Base-by-base conservation (phyloP, 2,888 invertebrate species). In the Teleogryllus oceanicus region DNA sequence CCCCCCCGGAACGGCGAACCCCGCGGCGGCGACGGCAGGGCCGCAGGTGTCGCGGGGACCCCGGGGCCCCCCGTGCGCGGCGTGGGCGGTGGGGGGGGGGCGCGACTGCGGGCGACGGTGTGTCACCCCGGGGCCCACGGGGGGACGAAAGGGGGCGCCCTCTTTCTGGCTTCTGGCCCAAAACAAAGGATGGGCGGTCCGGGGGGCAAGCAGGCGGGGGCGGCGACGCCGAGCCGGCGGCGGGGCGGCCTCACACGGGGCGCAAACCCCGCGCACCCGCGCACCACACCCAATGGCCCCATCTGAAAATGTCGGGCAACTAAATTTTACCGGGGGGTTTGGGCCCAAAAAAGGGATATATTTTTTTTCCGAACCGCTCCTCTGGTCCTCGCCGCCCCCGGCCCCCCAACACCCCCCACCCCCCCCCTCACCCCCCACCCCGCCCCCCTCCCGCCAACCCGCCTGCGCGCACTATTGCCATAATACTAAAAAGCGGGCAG, bases 331-430 rank as follows among this genome's bases (percentile, higher is more conserved):
- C 80, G 80, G 81, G 81, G 81, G 80, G 81, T 81, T 80, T 79
- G n/a, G n/a, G 80, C 82, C 80, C 82, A 82, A 82, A 82, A 81
- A 81, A 82, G 81, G 82, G n/a, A n/a, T 82, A 82, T 82, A 81
- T 82, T 82, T 82, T 80, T 81, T 80, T 80, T 78, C 81, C 80
- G 77, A 79, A 81, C 78, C 79, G 49, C 77, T 18, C 74, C 16
- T 62, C 62, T 62, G 62, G 62, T n/a, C 62, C 62, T 62, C 16
- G 62, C 62, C n/a, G 62, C n/a, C n/a, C 16, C 62, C n/a, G 62
- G 62, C 62, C 37, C 37, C 62, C 10, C 62, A 1, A 8, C 62
- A 3, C 62, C n/a, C 62, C 62, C 1, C 11, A 5, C 2, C 62
- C n/a, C 62, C n/a, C 2, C 62, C 62, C 62, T 2, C 62, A 5